Conservation (phyloP, 2,888 invertebrate species). For the Xiphydria camelus region DNA sequence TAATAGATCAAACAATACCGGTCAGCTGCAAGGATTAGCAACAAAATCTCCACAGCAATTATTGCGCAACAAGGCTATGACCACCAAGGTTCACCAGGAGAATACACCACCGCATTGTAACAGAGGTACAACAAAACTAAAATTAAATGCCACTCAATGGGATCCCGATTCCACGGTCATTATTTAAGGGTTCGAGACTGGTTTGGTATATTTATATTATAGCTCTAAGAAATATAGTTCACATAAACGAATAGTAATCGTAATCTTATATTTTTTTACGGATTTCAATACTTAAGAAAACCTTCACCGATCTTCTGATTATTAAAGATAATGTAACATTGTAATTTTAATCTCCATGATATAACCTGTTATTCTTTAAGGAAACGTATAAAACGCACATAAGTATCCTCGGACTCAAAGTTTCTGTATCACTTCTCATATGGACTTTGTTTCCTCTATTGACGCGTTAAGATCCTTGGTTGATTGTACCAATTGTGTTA, state of each 20-base stretch:
- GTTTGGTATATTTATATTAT: constrained; percentile 1
- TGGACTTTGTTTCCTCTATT: constrained; percentile 37
- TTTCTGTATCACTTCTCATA: constrained; percentile 42
- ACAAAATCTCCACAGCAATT: constrained; percentile 15
- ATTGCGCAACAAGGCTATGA: constrained; percentile 10
- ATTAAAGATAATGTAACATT: too few relatives aligned
- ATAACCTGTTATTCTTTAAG: too few relatives aligned
- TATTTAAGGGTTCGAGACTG: constrained; percentile 1
- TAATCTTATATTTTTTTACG: too few relatives aligned
- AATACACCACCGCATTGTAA: constrained; percentile 12
- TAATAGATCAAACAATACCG: constrained; percentile 45
- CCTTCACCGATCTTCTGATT: too few relatives aligned
- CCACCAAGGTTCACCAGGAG: constrained; percentile 11
- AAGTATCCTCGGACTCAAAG: too few relatives aligned
- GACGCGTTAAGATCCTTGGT: constrained; percentile 39
- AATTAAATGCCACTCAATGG: constrained; percentile 11
- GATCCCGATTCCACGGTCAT: constrained; percentile 14
- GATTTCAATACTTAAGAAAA: too few relatives aligned
- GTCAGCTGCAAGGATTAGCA: constrained; percentile 20
- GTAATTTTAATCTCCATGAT: constrained; percentile 9
- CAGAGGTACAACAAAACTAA: constrained; percentile 5
- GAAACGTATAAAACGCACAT: too few relatives aligned
- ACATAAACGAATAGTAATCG: too few relatives aligned
- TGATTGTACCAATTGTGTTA: constrained; percentile 36
- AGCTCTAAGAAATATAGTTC: too few relatives aligned